Base-by-base conservation (phyloP, 2,797 vertebrate species). In the Sebastes nivosus region DNA sequence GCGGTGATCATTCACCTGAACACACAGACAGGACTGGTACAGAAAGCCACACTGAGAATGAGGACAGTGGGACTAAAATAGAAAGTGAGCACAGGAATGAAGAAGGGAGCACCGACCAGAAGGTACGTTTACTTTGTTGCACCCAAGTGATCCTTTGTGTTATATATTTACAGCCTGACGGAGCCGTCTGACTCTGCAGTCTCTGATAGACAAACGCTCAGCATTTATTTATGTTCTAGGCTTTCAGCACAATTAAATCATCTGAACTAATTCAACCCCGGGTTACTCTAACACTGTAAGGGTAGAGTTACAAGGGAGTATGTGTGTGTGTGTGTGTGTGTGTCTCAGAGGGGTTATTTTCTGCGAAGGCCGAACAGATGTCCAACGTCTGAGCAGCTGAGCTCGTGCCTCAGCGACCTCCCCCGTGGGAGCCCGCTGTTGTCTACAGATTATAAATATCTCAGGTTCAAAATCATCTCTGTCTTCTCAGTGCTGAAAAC, bases 81-180 rank as follows among this genome's bases (percentile, higher is more conserved):
- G 89, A 91, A 10, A 80, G 12, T 11, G 87, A 90, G 38, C 79
- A 81, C 4, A 82, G 57, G 54, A 86, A 58, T 1, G 89, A 92
- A 50, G 92, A 94, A 24, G 89, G 58, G 13, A 72, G 80, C 73
- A 18, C 90, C 13, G 93, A 96, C 46, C 91, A 88, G 0, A 96
- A 96, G 94, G 95, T 96, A 55, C 4, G 30, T 69, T 22, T 10
- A 30, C 24, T 61, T 32, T 16, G 3, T 29, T 57, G 59, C 22
- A 60, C 55, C 6, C 16, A 5, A 29, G 14, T 71, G 24, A 14
- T 52, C 61, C 10, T n/a, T 57, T 27, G 29, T 79, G 75, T 72
- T 6, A 22, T 0, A 11, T 30, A 70, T 58, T 4, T 58, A 60
- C 14, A 70, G 38, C 16, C 11, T 18, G 54, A 36, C 13, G 3